Base-by-base conservation (phyloP, 1,140 invertebrate species). In the Zaprionus davidi region DNA sequence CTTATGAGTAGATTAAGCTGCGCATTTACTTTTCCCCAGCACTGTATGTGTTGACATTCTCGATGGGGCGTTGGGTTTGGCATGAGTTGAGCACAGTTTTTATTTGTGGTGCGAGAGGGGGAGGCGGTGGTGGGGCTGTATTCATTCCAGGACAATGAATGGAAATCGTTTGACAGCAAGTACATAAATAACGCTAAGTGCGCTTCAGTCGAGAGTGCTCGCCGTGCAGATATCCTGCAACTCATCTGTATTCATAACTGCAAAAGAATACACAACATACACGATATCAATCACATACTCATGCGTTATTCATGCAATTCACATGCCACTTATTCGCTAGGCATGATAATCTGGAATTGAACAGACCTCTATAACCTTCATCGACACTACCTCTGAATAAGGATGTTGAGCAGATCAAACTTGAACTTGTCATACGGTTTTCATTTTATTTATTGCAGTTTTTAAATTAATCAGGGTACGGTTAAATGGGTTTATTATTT, bases 1-100 rank as follows among this genome's bases (percentile, higher is more conserved):
- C 22, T 62, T 49, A 62, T 59, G 57, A 81, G 79, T 79, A 78
- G 76, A 86, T 85, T 85, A 85, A 64, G 82, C 69, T 85, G 82
- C 82, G 82, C 82, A 86, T 77, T 85, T 86, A 81, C 66, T 84
- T 78, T 69, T 41, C 62, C 20, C 20, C 20, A 3, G 55, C 66
- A 24, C 41, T 63, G 38, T 84, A 73, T 46, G 41, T 83, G 83
- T 83, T 83, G 81, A 81, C 81, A 84, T 71, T 63, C 53, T 22
- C 76, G 55, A 65, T 49, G 66, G 81, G 80, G 80, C 53, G 44
- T 60, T 26, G 13, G 7, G 13, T 20, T 44, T n/a, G 15, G 38
- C 38, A 46, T 7, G n/a, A 46, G n/a, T 9, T 46, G 7, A 46
- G 41, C 41, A 44, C 5, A n/a, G 36, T 38, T 38, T 38, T 38